Conservation (phyloP, 2,888 invertebrate genomes). For the Andrena chrysosceles region DNA sequence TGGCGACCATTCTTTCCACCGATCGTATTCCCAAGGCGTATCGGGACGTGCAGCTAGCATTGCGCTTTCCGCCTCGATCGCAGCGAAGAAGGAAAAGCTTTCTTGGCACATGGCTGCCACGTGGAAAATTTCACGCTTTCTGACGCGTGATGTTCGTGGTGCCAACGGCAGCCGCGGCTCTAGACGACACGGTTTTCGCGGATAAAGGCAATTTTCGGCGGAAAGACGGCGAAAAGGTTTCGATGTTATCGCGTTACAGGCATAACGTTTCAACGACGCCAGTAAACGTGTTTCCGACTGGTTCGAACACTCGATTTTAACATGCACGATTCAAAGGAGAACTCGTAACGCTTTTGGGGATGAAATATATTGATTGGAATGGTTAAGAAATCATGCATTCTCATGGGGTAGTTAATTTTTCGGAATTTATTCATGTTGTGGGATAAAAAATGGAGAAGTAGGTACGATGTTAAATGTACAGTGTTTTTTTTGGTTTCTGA, state of each 20-base stretch:
- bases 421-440: too few species aligned
- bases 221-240: not conserved
- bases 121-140: slow-evolving; percentile 41
- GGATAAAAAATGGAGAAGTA: too few species aligned
- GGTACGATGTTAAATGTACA: too few species aligned
- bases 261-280: not conserved
- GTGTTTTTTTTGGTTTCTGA: too few species aligned
- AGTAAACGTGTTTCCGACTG: slow-evolving; percentile 12
- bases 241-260: slow-evolving; percentile 20
- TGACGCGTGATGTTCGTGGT: slow-evolving; percentile 35
- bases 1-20: not conserved
- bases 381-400: too few species aligned
- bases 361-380: too few species aligned
- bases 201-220: slow-evolving; percentile 36
- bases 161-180: slow-evolving; percentile 35
- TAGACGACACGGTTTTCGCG: slow-evolving; percentile 18
- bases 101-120: slow-evolving; percentile 15
- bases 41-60: not conserved
- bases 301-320: not conserved
- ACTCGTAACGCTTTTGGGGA: too few species aligned
- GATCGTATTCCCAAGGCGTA: slow-evolving; percentile 1
- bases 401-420: too few species aligned
- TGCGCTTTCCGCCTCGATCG: slow-evolving; percentile 9
- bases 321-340: too few species aligned
- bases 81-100: slow-evolving; percentile 10